These are phyloP conservation scores for Muscina levida DNA, from an alignment of 2,888 invertebrate species.

Conservation along the genomic window DNA sequence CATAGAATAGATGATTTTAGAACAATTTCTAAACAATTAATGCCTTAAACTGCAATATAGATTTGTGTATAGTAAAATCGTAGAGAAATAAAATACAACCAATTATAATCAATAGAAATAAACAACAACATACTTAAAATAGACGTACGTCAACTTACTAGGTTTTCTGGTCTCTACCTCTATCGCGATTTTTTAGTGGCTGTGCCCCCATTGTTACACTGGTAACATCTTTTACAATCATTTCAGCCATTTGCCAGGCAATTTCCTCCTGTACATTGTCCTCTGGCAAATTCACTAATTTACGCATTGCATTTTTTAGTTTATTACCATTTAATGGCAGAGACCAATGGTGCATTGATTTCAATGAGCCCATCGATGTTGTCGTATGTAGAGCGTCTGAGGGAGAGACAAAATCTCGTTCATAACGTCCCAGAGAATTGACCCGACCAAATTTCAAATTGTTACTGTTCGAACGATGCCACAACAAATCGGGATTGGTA, in stretches of 20 bases:
- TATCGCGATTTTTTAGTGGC: background rate
- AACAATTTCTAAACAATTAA: no score
- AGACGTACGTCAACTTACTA: slow-evolving; percentile 47
- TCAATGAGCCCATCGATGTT: slow-evolving; percentile 80
- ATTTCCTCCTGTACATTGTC: slow-evolving; percentile 96
- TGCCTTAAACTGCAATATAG: no score
- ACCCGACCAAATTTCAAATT: slow-evolving; percentile 90
- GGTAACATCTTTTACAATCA: slow-evolving; percentile 97
- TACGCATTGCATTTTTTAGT: slow-evolving; percentile 84
- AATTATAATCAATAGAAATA: slow-evolving; percentile 7
- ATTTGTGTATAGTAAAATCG: background rate
- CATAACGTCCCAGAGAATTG: slow-evolving; percentile 93
- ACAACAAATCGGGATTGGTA: slow-evolving; percentile 92
- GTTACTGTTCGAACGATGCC: slow-evolving; percentile 83
- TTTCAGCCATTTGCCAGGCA: slow-evolving; percentile 98
- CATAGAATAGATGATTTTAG: no score
- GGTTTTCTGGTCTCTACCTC: slow-evolving; percentile 30
- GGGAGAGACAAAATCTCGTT: slow-evolving; percentile 86
- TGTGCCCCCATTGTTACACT: slow-evolving; percentile 83
- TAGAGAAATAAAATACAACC: slow-evolving; percentile 25
- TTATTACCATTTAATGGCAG: slow-evolving; percentile 75
- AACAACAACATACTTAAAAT: slow-evolving; percentile 17
- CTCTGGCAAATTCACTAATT: slow-evolving; percentile 90
- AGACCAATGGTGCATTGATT: slow-evolving; percentile 75
- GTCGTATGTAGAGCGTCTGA: slow-evolving; percentile 75